Evolutionary conservation across 2,888 invertebrate genomes (phyloP).

Genomic region (Creontiades dilutus): DNA sequence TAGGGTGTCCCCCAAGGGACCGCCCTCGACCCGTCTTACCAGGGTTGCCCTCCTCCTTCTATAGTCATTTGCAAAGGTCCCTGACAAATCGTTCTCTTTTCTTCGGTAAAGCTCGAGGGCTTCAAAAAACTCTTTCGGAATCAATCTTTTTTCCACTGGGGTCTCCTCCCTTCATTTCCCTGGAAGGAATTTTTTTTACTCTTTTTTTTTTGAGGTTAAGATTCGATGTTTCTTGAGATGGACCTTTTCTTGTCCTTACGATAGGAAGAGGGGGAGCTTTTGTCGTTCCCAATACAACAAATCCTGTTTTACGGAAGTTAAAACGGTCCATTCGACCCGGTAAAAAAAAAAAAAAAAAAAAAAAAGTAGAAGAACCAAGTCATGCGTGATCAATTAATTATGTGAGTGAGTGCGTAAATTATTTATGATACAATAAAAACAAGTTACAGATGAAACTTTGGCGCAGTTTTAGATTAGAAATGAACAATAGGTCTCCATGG

Average conservation of each 20-base stretch:
- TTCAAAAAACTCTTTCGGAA: slow-evolving; percentile 18
- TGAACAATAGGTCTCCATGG: no score
- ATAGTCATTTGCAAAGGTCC: slow-evolving; percentile 41
- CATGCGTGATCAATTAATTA: no score
- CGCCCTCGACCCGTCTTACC: not conserved
- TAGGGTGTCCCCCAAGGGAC: slow-evolving; percentile 21
- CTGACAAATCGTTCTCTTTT: slow-evolving; percentile 43
- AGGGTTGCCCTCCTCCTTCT: not conserved
- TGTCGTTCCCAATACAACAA: no score
- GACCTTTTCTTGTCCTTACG: not conserved
- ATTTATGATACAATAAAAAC: no score
- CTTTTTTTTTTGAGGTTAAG: not conserved
- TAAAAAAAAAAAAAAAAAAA: no score
- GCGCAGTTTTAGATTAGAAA: no score
- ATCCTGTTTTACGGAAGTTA: no score
- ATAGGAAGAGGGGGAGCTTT: no score
- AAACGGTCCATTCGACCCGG: no score
- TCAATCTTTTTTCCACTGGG: slow-evolving; percentile 31
- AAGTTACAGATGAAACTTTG: no score
- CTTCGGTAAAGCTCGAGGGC: slow-evolving; percentile 3
- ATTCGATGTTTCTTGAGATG: not conserved
- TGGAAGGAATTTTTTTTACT: not conserved
- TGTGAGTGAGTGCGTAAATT: no score
- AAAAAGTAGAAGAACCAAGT: no score
- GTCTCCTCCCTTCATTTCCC: not conserved